Conservation (phyloP, 2,113 vertebrate genomes). For the Uria aalge region DNA sequence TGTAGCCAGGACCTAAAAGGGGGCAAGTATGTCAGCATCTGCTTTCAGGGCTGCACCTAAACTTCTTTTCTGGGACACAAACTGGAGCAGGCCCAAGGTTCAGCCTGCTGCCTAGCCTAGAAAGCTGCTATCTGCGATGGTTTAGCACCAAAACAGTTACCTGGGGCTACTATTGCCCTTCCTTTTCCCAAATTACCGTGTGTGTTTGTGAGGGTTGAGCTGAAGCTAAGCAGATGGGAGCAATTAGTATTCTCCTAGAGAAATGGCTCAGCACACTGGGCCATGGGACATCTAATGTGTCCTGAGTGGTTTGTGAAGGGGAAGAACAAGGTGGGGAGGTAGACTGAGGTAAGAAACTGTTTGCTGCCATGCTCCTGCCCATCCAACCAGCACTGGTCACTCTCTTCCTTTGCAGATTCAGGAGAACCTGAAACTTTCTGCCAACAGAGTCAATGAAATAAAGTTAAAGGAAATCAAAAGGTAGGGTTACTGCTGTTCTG, state of each 20-base stretch:
- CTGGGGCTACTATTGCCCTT: neutral
- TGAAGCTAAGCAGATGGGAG: neutral
- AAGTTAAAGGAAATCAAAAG: constrained; percentile 41
- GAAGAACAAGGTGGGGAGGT: neutral
- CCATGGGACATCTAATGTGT: neutral
- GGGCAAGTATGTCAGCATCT: neutral
- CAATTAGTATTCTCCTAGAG: neutral
- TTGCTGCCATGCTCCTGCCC: neutral
- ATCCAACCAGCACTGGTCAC: neutral
- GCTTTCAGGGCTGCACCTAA: neutral
- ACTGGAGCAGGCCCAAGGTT: neutral
- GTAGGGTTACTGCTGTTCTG: neutral
- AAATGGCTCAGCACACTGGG: neutral
- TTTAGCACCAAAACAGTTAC: neutral
- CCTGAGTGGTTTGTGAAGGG: neutral
- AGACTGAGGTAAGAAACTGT: neutral
- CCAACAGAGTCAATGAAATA: constrained; percentile 29
- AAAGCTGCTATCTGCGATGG: neutral
- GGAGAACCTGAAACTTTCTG: constrained; percentile 57
- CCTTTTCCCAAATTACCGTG: neutral
- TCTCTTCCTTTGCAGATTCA: constrained; percentile 66
- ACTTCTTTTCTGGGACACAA: neutral
- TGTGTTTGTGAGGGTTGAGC: neutral
- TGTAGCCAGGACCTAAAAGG: neutral
- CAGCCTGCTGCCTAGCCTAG: neutral